phyloP scores from a whole-genome alignment of 2,888 invertebrate genomes.

The Sphecodes monilicornis region DNA sequence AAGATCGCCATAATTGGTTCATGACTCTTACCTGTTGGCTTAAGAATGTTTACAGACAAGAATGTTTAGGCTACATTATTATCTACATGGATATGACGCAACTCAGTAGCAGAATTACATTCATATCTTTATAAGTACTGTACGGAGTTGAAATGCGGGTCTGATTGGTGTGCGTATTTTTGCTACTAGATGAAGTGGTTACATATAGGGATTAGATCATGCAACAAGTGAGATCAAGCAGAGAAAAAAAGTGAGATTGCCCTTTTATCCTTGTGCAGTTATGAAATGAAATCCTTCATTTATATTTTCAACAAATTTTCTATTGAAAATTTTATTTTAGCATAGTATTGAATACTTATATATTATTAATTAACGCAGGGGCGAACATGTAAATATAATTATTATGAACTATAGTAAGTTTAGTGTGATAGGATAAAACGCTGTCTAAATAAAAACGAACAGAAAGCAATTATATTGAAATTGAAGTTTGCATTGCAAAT shows the following conservation, averaged over 20 bases:
- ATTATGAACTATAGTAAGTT: too few species aligned
- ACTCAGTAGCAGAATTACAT: not conserved
- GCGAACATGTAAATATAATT: too few species aligned
- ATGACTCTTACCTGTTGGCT: not conserved
- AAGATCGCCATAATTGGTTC: not conserved
- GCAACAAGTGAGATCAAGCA: not conserved
- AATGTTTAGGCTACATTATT: not conserved
- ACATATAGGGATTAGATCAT: not conserved
- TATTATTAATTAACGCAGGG: too few species aligned
- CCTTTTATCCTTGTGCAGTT: not conserved
- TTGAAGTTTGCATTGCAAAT: too few species aligned
- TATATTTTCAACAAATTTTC: not conserved
- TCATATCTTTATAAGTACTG: not conserved
- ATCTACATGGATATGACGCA: not conserved
- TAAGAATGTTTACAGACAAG: constrained; percentile 5
- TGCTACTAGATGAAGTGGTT: not conserved
- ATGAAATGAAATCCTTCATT: not conserved
- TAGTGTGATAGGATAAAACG: too few species aligned
- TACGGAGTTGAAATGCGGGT: not conserved
- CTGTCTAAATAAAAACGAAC: too few species aligned
- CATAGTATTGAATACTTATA: too few species aligned
- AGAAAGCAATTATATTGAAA: too few species aligned
- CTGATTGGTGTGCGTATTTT: not conserved
- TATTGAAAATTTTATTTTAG: not conserved
- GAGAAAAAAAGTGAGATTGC: not conserved